Percentiles rank a stretch among this genome's conserved stretches.
These are phyloP conservation scores for Drosophila subquinaria DNA, from an alignment of 2,888 invertebrate species.

Conservation along the genomic window DNA sequence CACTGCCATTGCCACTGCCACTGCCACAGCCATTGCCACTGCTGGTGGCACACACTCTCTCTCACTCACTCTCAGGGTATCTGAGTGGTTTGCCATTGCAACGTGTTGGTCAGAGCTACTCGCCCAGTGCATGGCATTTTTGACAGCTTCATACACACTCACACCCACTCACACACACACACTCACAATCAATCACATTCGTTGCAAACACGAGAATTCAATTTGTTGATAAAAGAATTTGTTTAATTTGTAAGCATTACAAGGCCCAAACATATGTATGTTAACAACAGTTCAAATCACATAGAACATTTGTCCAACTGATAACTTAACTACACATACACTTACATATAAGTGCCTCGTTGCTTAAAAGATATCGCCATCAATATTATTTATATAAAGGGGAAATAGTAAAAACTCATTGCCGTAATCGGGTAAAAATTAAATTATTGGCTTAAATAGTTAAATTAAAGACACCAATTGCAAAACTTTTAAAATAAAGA, in stretches of 20 bases:
- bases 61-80: background rate
- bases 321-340: background rate
- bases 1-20: constrained; percentile 15
- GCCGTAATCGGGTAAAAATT: background rate
- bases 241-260: constrained; percentile 22
- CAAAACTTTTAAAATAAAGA: no score
- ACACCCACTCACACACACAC: constrained; percentile 4
- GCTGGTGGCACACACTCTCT: background rate
- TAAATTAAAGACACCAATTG: background rate
- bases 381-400: background rate
- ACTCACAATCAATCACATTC: constrained; percentile 3
- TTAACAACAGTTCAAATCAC: constrained; percentile 12
- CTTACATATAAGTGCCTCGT: no score
- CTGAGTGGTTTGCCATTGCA: constrained; percentile 37
- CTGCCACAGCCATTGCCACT: background rate
- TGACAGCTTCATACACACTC: constrained; percentile 39
- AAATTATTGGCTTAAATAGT: background rate
- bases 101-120: constrained; percentile 28
- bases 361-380: background rate
- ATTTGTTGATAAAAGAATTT: constrained; percentile 62
- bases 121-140: constrained; percentile 34
- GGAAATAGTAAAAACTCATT: background rate
- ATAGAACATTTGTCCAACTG: constrained; percentile 12
- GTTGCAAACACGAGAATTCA: constrained; percentile 64
- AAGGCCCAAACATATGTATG: constrained; percentile 24